Conservation (phyloP, 2,113 vertebrate species). For the Salvelinus sp. region DNA sequence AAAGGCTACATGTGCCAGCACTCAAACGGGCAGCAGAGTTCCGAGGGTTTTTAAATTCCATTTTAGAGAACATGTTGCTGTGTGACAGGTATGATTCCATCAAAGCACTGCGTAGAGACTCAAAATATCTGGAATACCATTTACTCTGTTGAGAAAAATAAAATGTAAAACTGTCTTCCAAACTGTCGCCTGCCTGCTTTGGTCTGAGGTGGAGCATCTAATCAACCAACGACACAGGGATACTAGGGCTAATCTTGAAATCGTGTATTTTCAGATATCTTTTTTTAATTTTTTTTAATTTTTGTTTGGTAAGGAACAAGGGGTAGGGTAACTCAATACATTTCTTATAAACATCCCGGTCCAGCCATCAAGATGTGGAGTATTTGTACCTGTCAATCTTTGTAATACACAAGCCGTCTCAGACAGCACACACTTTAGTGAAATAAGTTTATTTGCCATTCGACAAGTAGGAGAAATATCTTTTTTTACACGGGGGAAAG, state of each 20-base stretch:
- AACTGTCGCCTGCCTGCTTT: background rate
- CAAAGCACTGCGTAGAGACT: background rate
- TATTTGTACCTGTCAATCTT: conserved; percentile 21
- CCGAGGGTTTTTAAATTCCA: too few species aligned
- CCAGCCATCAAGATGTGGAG: background rate
- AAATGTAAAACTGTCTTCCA: background rate
- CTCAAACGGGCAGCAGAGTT: background rate
- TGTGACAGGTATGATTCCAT: background rate
- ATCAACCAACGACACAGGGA: too few species aligned
- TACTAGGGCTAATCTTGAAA: background rate
- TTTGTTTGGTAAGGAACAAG: background rate
- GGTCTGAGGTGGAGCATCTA: too few species aligned
- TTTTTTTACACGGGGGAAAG: conserved; percentile 30
- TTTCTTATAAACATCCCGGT: background rate
- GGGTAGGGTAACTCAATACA: background rate
- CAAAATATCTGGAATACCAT: too few species aligned
- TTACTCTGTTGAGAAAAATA: too few species aligned
- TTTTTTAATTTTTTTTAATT: background rate
- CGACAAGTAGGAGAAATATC: conserved; percentile 43
- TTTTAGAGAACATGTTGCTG: background rate
- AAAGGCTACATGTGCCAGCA: background rate
- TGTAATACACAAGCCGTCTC: conserved; percentile 44
- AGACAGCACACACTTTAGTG: conserved; percentile 46
- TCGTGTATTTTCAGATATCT: background rate
- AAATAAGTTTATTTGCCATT: conserved; percentile 65